These are phyloP conservation scores for Centruroides sculpturatus DNA, from an alignment of 1,140 invertebrate species.

Conservation along the genomic window DNA sequence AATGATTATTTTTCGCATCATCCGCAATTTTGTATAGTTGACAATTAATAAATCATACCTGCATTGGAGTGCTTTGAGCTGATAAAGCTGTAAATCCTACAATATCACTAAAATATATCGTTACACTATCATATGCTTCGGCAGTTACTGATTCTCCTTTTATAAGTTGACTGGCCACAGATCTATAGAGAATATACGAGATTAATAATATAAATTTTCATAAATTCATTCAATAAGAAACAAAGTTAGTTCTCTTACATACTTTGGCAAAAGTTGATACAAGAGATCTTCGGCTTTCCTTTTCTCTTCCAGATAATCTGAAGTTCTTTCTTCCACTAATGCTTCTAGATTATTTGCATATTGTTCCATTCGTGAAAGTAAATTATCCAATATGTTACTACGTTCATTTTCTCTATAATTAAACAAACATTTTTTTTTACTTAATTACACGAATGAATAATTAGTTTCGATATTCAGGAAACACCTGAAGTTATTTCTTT, in stretches of 20 bases:
- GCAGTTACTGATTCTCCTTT: conserved; percentile 80
- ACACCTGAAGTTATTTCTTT: too few relatives aligned
- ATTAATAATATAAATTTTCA: too few relatives aligned
- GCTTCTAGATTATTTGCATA: conserved; percentile 87
- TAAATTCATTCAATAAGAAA: too few relatives aligned
- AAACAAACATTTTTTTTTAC: too few relatives aligned
- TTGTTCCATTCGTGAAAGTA: conserved; percentile 81
- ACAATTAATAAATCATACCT: conserved; percentile 27
- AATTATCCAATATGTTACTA: conserved; percentile 83
- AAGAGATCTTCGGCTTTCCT: conserved; percentile 82
- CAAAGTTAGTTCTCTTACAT: neutral
- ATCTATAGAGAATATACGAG: conserved; percentile 47
- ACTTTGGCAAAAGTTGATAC: conserved; percentile 80
- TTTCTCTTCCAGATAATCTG: conserved; percentile 75
- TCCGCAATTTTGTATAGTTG: too few relatives aligned
- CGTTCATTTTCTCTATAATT: conserved; percentile 11
- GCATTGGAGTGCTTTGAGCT: conserved; percentile 17
- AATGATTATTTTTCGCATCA: too few relatives aligned
- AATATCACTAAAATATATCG: conserved; percentile 98
- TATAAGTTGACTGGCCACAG: conserved; percentile 47
- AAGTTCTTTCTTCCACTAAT: conserved; percentile 72
- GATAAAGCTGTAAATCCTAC: conserved; percentile 95
- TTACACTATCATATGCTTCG: conserved; percentile 82
- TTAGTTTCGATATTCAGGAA: too few relatives aligned
- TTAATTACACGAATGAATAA: too few relatives aligned